Evolutionary conservation across 1,140 invertebrate genomes (phyloP), one percentile per base, ranked within the genome.

Genomic region (Drosophila fuyamai): DNA sequence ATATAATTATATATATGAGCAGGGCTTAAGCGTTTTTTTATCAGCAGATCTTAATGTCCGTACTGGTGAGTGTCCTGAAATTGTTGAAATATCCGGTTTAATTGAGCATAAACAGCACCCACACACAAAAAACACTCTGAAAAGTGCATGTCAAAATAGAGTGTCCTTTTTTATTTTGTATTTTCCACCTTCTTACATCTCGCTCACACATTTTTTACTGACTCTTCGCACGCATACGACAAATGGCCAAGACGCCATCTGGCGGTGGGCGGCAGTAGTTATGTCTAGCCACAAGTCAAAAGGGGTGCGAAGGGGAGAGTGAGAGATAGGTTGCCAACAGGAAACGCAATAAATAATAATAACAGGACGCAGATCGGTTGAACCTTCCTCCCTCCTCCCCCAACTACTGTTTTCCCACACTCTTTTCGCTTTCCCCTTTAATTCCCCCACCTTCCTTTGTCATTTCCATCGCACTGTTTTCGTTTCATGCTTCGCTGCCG

Each of bases 51-150:
- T 83, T 67, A 88, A 89, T 79, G 71, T 65, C 9, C 35, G 43
- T 29, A n/a, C 18, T 40, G 48, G 43, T 48, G 56, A 47, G 48
- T 81, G 82, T 79, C 60, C 67, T 70, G 67, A 53, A 68, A 70
- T 76, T 71, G 58, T 70, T 71, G 41, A 46, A 85, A 88, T 88
- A 83, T 89, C 79, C 79, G 80, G 76, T 77, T 83, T 73, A 82
- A 88, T 76, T 88, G 79, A 57, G 51, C 74, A 74, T 65, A 56
- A 66, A 75, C 68, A 50, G 53, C 54, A 44, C 48, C 44, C 50
- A 36, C 65, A 40, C 38, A 43, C 23, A 47, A 41, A 8, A 46
- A 46, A 12, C 48, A 27, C 23, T 27, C 1, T 61, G 46, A 51
- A 66, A 58, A 71, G 66, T 72, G 62, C 73, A 76, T 76, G 73